Conservation (phyloP, 1,140 invertebrate genomes). For the Drosophila novamexicana region DNA sequence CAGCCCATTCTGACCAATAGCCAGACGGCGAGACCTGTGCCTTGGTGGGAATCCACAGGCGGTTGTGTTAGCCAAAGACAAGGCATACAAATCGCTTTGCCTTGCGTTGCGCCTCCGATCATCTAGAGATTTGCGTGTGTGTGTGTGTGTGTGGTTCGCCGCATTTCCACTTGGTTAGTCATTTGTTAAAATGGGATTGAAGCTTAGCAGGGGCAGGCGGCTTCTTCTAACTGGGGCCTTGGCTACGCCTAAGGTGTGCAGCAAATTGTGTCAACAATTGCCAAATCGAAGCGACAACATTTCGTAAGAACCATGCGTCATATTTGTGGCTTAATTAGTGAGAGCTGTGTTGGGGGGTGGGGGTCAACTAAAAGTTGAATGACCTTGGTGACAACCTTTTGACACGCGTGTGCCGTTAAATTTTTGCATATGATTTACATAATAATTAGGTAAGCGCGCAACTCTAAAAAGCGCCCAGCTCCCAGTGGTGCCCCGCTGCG, state of each 20-base stretch:
- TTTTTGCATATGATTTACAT: constrained; percentile 50
- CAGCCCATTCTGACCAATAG: constrained; percentile 21
- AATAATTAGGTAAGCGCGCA: background rate
- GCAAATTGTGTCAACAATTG: constrained; percentile 74
- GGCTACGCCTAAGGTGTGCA: constrained; percentile 32
- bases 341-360: background rate
- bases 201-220: constrained; percentile 19
- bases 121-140: constrained; percentile 31
- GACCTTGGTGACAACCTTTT: constrained; percentile 56
- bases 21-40: background rate
- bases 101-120: constrained; percentile 45
- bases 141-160: constrained; percentile 5
- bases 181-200: constrained; percentile 61
- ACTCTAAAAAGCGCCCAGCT: no score
- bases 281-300: constrained; percentile 33
- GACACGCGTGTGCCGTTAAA: constrained; percentile 14
- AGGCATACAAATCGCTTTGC: constrained; percentile 50
- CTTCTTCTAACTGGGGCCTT: constrained; percentile 29
- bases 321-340: constrained; percentile 35
- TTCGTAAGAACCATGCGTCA: constrained; percentile 21
- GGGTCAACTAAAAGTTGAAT: constrained; percentile 42
- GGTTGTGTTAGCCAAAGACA: constrained; percentile 1
- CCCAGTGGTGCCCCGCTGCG: background rate
- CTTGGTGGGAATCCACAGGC: constrained; percentile 24
- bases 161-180: constrained; percentile 78